Conservation (phyloP, 1,140 invertebrate genomes). For the Choristoneura fumiferana region DNA sequence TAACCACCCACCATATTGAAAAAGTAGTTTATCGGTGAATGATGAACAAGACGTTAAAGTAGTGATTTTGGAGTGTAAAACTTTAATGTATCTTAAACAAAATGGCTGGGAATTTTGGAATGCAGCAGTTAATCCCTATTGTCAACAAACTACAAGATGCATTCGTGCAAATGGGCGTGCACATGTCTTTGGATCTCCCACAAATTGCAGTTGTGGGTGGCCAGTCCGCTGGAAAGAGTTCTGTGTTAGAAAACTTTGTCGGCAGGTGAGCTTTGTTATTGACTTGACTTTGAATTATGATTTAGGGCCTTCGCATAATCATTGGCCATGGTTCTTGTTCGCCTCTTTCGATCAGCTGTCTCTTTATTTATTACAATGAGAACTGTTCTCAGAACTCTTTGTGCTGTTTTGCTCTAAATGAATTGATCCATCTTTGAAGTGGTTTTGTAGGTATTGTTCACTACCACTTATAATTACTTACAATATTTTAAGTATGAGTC, state of each 20-base stretch:
- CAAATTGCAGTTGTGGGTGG: conserved; percentile 99
- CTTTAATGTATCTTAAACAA: conserved; percentile 65
- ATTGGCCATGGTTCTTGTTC: neutral
- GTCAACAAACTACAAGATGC: conserved; percentile 99
- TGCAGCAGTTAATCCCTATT: conserved; percentile 98
- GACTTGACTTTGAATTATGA: conserved; percentile 1
- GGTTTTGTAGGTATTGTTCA: neutral
- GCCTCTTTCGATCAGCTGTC: conserved; percentile 2
- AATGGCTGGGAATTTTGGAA: conserved; percentile 89
- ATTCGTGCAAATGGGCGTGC: conserved; percentile 96
- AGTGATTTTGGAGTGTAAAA: conserved; percentile 58
- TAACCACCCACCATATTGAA: conserved; percentile 73
- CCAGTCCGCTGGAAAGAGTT: conserved; percentile 98
- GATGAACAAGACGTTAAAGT: conserved; percentile 58
- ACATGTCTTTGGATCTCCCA: conserved; percentile 97
- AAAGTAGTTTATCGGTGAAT: conserved; percentile 72
- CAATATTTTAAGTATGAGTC: neutral
- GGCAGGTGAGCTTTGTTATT: conserved; percentile 88
- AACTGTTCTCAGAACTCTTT: neutral
- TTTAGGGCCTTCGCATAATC: conserved; percentile 16
- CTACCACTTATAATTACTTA: conserved; percentile 3
- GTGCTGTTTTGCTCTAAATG: conserved; percentile 1
- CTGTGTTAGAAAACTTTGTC: conserved; percentile 99
- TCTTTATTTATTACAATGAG: neutral
- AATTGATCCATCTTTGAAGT: neutral